Conservation (phyloP, 2,113 vertebrate genomes). For the Platichthys stellatus region DNA sequence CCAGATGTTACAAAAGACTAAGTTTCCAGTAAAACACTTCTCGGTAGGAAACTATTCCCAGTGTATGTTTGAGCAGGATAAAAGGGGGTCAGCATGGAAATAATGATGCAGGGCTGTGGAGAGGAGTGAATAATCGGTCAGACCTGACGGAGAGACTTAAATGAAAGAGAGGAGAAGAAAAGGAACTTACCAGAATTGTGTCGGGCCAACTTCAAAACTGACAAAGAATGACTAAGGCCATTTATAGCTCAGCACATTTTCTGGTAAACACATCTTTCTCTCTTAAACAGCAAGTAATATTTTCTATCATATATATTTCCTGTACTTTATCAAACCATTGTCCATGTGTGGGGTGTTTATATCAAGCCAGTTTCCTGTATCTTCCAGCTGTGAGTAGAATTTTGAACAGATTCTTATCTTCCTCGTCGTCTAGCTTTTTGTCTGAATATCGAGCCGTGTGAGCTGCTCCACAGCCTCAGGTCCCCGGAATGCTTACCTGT, state of each 20-base stretch:
- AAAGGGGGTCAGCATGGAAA: slow-evolving; percentile 59
- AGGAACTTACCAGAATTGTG: not conserved
- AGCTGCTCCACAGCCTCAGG: too few species aligned
- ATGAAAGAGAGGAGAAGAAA: slow-evolving; percentile 10
- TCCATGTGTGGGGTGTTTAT: too few species aligned
- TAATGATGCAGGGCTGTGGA: slow-evolving; percentile 52
- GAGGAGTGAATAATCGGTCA: slow-evolving; percentile 35
- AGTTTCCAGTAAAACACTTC: slow-evolving; percentile 48
- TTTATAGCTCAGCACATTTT: not conserved
- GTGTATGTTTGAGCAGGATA: slow-evolving; percentile 25
- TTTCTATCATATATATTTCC: too few species aligned
- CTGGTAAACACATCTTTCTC: too few species aligned
- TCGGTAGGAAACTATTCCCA: slow-evolving; percentile 9
- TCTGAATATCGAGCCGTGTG: too few species aligned
- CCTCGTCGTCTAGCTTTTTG: too few species aligned
- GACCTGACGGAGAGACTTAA: not conserved
- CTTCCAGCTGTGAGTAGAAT: too few species aligned
- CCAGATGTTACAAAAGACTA: slow-evolving; percentile 48
- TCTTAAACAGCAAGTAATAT: too few species aligned
- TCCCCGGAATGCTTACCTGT: too few species aligned
- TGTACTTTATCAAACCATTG: too few species aligned
- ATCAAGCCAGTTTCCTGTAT: too few species aligned
- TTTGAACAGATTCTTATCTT: too few species aligned
- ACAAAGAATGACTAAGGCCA: slow-evolving; percentile 8
- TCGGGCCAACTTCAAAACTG: slow-evolving; percentile 20